phyloP scores from a whole-genome alignment of 2,888 invertebrate species.

The Marronus borbonicus region DNA sequence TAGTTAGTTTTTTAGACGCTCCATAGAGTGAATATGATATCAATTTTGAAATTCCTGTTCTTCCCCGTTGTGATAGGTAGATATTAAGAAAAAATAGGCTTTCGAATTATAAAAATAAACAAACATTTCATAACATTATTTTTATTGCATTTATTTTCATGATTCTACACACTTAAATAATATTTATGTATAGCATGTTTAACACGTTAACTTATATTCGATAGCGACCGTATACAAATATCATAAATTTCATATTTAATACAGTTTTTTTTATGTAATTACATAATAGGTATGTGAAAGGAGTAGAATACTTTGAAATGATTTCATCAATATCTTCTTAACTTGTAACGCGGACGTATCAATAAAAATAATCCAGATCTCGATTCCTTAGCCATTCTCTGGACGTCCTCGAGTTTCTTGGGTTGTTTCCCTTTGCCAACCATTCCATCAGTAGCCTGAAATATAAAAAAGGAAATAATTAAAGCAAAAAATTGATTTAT shows the following conservation, averaged over 20 bases:
- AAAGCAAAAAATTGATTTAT: neutral
- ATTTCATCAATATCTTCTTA: slow-evolving; percentile 20
- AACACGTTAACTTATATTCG: slow-evolving; percentile 18
- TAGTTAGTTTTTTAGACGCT: too few species aligned
- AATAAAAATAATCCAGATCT: slow-evolving; percentile 38
- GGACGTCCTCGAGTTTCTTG: slow-evolving; percentile 22
- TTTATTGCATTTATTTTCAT: slow-evolving; percentile 36
- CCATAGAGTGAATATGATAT: neutral
- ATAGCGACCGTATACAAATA: slow-evolving; percentile 42
- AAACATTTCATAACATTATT: slow-evolving; percentile 35
- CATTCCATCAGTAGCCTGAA: slow-evolving; percentile 47
- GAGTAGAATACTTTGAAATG: slow-evolving; percentile 26
- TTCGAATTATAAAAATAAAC: neutral
- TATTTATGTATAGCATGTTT: slow-evolving; percentile 17
- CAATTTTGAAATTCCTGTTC: neutral
- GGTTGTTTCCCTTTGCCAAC: slow-evolving; percentile 42
- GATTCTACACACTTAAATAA: slow-evolving; percentile 36
- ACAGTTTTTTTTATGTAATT: neutral
- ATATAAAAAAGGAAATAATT: neutral
- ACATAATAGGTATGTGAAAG: slow-evolving; percentile 37
- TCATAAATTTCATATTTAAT: slow-evolving; percentile 20
- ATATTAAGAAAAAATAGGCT: too few species aligned
- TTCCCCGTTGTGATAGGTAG: neutral
- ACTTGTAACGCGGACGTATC: slow-evolving; percentile 10
- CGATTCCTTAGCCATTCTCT: slow-evolving; percentile 30